phyloP scores from a whole-genome alignment of 2,797 vertebrate genomes.

The Chloroceryle inda region DNA sequence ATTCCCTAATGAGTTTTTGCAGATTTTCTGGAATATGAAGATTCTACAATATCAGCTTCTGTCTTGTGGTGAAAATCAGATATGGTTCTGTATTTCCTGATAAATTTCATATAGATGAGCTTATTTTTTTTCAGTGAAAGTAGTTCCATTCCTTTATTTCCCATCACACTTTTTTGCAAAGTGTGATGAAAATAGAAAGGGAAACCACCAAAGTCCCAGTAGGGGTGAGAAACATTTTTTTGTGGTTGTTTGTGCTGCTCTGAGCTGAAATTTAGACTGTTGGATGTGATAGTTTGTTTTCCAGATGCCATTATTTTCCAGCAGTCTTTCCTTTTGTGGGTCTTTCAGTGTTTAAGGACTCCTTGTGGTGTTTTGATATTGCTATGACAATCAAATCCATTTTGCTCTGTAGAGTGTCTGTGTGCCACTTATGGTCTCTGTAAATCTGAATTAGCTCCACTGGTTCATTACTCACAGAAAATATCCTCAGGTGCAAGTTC shows the following conservation, averaged over 20 bases:
- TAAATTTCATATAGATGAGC: not conserved
- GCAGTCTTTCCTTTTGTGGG: not conserved
- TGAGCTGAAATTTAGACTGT: not conserved
- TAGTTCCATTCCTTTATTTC: not conserved
- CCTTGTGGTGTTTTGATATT: not conserved
- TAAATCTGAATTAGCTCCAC: not conserved
- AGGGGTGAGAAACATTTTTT: fast-evolving
- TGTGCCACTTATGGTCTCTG: not conserved
- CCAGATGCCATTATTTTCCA: not conserved
- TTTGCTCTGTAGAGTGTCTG: not conserved
- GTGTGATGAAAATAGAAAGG: not conserved
- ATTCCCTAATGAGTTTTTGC: not conserved
- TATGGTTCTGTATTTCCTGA: not conserved
- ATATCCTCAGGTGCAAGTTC: not conserved
- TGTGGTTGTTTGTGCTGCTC: not conserved
- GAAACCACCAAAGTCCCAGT: not conserved
- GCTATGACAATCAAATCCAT: not conserved
- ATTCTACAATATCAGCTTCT: not conserved
- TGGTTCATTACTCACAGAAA: not conserved
- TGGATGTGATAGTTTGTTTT: not conserved
- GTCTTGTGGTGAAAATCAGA: not conserved
- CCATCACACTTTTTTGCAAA: not conserved
- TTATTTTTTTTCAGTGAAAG: not conserved
- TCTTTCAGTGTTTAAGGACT: not conserved
- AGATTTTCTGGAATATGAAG: not conserved